Evolutionary conservation across 2,113 vertebrate species (phyloP), one percentile per base, ranked within the genome.

Genomic region (Trematocara unimaculatum): DNA sequence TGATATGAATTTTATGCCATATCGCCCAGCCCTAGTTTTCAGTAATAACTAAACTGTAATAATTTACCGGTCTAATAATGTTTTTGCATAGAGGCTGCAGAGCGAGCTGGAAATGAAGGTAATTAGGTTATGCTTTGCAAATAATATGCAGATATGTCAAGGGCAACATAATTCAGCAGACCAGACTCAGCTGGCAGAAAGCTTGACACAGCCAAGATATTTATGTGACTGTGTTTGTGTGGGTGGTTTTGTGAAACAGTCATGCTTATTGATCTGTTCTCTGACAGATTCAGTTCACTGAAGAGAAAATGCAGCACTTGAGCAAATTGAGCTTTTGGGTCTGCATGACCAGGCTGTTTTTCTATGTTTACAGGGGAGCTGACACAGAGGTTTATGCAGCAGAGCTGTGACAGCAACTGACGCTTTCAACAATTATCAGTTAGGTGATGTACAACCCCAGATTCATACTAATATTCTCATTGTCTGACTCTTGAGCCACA

Each of bases 301-400:
- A 49, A 82, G 81, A 82, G 15, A 62, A 86, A 74, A 85, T 64
- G 40, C 56, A 74, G 31, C 17, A 79, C 64, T 80, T 80, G 13
- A 81, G 54, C 49, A 38, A 86, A 53, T 49, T 33, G 20, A 83
- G 77, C 74, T 77, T 72, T 60, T 79, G 58, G 47, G 35, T n/a
- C 89, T 74, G 80, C 87, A 45, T 72, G 79, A 79, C 42, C 7
- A 55, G 38, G 64, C 79, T 87, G 87, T 14, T 82, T 89, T 87
- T 91, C 4, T 94, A 53, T 94, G 82, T 94, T 83, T 64, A 40
- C 94, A 95, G 91, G 70, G 87, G 72, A 92, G 84, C 89, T 85
- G 89, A 94, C 89, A 84, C 79, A 67, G 87, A 72, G 91, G 84
- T 93, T 91, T 87, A 14, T 49, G 67, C 70, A 67, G 88, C 85